These are phyloP conservation scores for Pristionchus japonicus DNA, from an alignment of 2,888 invertebrate species.

Conservation along the genomic window DNA sequence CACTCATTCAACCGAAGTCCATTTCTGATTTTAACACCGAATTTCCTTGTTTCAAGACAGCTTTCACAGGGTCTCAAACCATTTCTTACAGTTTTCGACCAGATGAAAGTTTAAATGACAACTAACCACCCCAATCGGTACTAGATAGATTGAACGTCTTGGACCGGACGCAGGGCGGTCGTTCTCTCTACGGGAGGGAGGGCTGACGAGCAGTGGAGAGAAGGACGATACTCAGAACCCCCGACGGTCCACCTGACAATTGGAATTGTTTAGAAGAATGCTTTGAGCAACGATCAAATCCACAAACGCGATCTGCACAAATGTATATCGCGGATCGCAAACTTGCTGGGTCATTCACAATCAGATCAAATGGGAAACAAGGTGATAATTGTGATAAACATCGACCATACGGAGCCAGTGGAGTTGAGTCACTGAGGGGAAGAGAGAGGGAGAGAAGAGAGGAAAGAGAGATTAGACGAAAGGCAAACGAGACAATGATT, in stretches of 20 bases:
- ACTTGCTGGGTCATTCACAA: neutral
- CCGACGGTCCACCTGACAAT: slow-evolving; percentile 7
- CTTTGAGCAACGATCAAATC: neutral
- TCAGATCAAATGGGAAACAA: neutral
- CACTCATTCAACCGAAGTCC: neutral
- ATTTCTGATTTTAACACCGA: no score
- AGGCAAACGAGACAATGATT: slow-evolving; percentile 10
- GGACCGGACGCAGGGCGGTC: neutral
- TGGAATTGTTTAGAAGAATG: neutral
- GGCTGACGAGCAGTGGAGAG: neutral
- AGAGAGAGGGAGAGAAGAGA: neutral
- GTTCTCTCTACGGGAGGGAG: neutral
- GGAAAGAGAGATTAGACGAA: slow-evolving; percentile 22
- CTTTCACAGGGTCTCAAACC: no score
- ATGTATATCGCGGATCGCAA: neutral
- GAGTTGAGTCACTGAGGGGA: neutral
- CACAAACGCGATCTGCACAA: neutral
- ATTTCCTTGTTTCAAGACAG: no score
- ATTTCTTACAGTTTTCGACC: no score
- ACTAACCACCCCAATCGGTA: slow-evolving; percentile 27
- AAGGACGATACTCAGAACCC: slow-evolving; percentile 20
- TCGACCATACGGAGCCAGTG: slow-evolving; percentile 25
- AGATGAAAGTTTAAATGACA: no score
- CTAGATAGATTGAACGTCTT: slow-evolving; percentile 24
- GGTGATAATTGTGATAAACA: slow-evolving; percentile 1